Conservation (phyloP, 2,113 vertebrate genomes). For the Camelus dromedarius region DNA sequence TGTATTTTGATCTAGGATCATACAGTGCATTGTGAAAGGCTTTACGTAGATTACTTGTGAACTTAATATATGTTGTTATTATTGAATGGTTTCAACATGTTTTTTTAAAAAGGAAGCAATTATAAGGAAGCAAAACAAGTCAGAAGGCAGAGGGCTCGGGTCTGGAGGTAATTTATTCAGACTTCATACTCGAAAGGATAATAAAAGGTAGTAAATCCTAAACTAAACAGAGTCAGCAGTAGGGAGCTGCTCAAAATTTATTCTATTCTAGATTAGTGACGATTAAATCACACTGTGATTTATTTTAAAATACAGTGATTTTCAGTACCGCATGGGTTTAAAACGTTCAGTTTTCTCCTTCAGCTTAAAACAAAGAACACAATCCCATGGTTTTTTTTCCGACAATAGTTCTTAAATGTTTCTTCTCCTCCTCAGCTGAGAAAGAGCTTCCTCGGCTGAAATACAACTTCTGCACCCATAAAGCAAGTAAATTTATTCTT, state of each 20-base stretch:
- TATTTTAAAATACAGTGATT: constrained; percentile 60
- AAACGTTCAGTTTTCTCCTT: constrained; percentile 56
- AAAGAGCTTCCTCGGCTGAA: neutral
- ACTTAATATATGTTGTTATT: no score
- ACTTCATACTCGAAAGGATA: constrained; percentile 52
- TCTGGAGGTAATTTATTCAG: constrained; percentile 62
- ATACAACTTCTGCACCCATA: neutral
- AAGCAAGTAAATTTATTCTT: neutral
- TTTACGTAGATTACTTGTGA: no score
- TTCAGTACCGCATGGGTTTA: constrained; percentile 58
- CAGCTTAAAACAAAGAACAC: constrained; percentile 61
- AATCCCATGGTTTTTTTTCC: neutral
- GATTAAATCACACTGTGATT: constrained; percentile 64
- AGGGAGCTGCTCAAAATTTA: constrained; percentile 51
- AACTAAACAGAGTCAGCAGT: constrained; percentile 28
- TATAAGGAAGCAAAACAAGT: constrained; percentile 27
- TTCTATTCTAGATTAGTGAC: constrained; percentile 66
- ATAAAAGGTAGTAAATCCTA: constrained; percentile 77
- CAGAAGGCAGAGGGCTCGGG: constrained; percentile 46
- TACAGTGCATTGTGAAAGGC: no score
- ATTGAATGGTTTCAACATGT: no score
- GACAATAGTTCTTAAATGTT: constrained; percentile 38
- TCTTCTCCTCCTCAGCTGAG: constrained; percentile 2
- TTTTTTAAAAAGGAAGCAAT: neutral
- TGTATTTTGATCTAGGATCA: no score